These are phyloP conservation scores for Herpetotheres cachinnans DNA, from an alignment of 2,113 vertebrate genomes.

Conservation along the genomic window DNA sequence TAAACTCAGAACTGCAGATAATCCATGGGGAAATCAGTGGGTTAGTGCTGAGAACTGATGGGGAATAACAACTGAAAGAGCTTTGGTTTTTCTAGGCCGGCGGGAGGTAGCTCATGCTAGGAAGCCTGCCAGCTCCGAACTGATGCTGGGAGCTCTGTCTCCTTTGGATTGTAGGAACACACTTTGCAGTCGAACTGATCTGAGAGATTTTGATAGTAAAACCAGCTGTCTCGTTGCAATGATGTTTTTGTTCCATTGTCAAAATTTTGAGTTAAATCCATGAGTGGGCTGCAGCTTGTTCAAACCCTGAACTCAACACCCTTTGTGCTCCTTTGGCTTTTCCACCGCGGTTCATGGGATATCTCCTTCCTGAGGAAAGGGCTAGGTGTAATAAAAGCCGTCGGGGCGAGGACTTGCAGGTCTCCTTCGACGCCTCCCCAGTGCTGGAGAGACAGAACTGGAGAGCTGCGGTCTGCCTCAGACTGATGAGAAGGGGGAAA, in stretches of 20 bases:
- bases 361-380: constrained; percentile 47
- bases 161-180: constrained; percentile 2
- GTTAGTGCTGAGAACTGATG: constrained; percentile 49
- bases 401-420: neutral
- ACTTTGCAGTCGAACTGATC: constrained; percentile 43
- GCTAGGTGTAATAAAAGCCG: constrained; percentile 44
- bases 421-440: neutral
- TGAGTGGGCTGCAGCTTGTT: constrained; percentile 46
- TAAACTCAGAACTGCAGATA: constrained; percentile 41
- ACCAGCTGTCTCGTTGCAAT: constrained; percentile 55
- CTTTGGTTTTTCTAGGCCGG: constrained; percentile 51
- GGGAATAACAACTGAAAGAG: constrained; percentile 58
- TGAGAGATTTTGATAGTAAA: constrained; percentile 58
- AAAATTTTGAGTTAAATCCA: constrained; percentile 53
- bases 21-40: constrained; percentile 36
- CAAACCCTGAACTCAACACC: constrained; percentile 38
- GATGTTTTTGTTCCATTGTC: constrained; percentile 57
- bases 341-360: constrained; percentile 26
- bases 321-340: constrained; percentile 52
- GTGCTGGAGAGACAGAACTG: neutral
- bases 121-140: constrained; percentile 24
- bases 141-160: constrained; percentile 37
- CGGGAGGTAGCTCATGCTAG: constrained; percentile 39
- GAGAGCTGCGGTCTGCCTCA: neutral
- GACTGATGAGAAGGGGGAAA: neutral